Conservation (phyloP, 1,140 invertebrate species). For the Hylaeus anthracinus region DNA sequence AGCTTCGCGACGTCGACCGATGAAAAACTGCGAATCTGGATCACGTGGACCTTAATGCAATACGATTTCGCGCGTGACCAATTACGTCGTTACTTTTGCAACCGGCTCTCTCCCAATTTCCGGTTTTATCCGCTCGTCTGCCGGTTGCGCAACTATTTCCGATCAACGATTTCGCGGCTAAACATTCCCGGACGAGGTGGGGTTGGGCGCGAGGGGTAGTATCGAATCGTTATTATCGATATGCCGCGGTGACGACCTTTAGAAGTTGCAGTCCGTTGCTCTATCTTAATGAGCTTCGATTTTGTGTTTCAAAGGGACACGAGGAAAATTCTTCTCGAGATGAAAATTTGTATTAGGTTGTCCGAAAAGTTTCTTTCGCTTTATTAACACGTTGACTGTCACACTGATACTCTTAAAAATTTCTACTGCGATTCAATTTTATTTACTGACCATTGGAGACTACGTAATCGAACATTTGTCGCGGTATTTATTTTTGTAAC, state of each 20-base stretch:
- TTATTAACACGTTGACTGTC: too few species aligned
- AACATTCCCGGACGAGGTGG: too few species aligned
- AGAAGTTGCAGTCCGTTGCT: background rate
- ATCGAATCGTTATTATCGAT: background rate
- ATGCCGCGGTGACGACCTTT: background rate
- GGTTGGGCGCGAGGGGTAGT: background rate
- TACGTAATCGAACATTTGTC: too few species aligned
- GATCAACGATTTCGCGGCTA: background rate
- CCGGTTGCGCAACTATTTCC: slow-evolving; percentile 17
- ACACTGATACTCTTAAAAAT: too few species aligned
- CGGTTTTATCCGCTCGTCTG: slow-evolving; percentile 6
- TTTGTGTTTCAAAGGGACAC: too few species aligned
- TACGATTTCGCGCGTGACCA: slow-evolving; percentile 25
- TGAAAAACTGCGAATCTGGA: background rate
- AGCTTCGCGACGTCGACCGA: background rate
- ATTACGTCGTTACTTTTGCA: slow-evolving; percentile 17
- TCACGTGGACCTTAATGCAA: background rate
- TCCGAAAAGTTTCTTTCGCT: too few species aligned
- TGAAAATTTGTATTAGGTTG: too few species aligned
- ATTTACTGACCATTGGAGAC: too few species aligned
- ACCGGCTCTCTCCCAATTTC: slow-evolving; percentile 16
- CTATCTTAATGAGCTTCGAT: background rate
- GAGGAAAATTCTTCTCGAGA: too few species aligned
- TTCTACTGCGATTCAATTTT: too few species aligned
- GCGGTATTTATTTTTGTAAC: too few species aligned